These are phyloP conservation scores for Rhogogaster chlorosoma DNA, from an alignment of 2,888 invertebrate species.

Conservation along the genomic window DNA sequence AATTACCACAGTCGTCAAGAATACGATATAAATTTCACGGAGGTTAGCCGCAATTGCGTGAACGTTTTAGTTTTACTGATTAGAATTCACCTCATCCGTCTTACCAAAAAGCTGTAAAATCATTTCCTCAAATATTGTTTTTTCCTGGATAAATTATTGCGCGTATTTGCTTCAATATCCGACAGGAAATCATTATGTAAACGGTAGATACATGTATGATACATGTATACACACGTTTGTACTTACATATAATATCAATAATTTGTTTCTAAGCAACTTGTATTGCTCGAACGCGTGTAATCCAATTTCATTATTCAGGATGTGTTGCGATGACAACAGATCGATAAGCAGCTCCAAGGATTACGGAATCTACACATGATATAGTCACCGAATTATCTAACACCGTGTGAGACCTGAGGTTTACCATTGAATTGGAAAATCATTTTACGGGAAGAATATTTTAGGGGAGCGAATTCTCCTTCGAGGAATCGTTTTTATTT, in stretches of 20 bases:
- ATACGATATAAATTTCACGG: neutral
- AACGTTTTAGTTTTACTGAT: neutral
- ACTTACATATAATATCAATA: neutral
- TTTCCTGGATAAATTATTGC: neutral
- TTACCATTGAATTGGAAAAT: too few species aligned
- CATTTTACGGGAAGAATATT: too few species aligned
- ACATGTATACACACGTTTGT: too few species aligned
- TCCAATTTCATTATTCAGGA: conserved; percentile 10
- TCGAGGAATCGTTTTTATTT: too few species aligned
- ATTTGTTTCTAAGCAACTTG: neutral
- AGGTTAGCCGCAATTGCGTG: neutral
- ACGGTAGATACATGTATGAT: neutral
- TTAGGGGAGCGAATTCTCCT: too few species aligned
- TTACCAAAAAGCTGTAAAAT: neutral
- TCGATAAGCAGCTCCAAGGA: conserved; percentile 4
- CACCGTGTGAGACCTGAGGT: neutral
- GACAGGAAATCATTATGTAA: neutral
- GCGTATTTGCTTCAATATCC: neutral
- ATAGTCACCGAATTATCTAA: neutral
- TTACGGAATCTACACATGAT: neutral
- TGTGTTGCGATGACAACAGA: conserved; percentile 33
- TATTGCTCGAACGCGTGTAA: neutral
- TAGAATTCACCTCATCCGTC: neutral
- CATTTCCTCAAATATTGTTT: neutral
- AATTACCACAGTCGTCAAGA: neutral